A percentile compares a stretch with the other conserved stretches of the same genome.
phyloP scores from a whole-genome alignment of 2,888 invertebrate species.

The Sminthurinus aureus region DNA sequence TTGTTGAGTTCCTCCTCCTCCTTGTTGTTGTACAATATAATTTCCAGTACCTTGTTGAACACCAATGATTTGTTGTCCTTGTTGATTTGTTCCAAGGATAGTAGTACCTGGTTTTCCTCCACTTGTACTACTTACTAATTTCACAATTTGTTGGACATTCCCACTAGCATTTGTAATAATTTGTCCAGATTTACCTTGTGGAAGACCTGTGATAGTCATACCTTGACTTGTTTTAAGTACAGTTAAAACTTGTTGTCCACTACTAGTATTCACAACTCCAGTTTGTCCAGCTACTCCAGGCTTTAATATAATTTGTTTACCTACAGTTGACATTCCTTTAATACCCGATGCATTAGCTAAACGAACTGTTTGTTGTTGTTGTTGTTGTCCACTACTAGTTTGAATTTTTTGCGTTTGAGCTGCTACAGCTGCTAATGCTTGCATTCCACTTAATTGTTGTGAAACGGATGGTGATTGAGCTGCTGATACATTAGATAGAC shows the following conservation, averaged over 20 bases:
- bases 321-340: constrained; percentile 18
- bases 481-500: constrained; percentile 10
- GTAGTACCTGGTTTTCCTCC: not conserved
- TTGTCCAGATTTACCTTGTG: constrained; percentile 63
- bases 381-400: constrained; percentile 60
- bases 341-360: constrained; percentile 63
- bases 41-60: constrained; percentile 33
- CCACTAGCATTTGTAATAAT: not conserved
- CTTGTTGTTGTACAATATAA: constrained; percentile 35
- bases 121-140: constrained; percentile 12
- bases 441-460: constrained; percentile 71
- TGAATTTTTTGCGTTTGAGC: constrained; percentile 72
- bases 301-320: constrained; percentile 72
- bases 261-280: constrained; percentile 67
- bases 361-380: constrained; percentile 64
- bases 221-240: constrained; percentile 83
- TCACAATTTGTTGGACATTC: constrained; percentile 1
- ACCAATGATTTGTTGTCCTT: constrained; percentile 23
- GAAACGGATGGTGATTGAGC: constrained; percentile 42
- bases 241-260: constrained; percentile 81
- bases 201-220: constrained; percentile 72
- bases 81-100: constrained; percentile 23
- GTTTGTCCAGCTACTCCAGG: constrained; percentile 64
- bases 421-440: constrained; percentile 70
- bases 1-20: constrained; percentile 63